Conservation (phyloP, 2,797 vertebrate species). For the Acipenser oxyrinchus region DNA sequence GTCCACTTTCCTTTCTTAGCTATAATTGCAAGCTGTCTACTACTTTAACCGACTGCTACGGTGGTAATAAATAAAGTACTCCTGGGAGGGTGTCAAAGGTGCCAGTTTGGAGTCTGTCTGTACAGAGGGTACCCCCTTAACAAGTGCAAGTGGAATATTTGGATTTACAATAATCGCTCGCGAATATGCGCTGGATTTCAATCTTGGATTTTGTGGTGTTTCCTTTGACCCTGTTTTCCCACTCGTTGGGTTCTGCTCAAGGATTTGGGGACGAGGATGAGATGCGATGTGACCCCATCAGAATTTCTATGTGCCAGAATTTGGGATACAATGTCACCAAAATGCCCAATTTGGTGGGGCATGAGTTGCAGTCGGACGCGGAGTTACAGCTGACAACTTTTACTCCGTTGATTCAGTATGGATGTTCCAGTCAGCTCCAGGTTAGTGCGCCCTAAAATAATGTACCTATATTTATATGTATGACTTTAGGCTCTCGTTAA, state of each 20-base stretch:
- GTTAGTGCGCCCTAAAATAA: constrained; percentile 47
- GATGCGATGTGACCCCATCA: constrained; percentile 89
- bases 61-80: too few species aligned
- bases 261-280: constrained; percentile 88
- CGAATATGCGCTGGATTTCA: constrained; percentile 25
- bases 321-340: constrained; percentile 96
- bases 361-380: constrained; percentile 91
- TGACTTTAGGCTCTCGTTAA: too few species aligned
- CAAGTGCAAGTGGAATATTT: constrained; percentile 3
- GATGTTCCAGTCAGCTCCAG: constrained; percentile 95
- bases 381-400: constrained; percentile 95
- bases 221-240: constrained; percentile 31
- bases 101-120: too few species aligned
- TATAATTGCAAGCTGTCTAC: too few species aligned
- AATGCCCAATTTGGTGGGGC: constrained; percentile 96
- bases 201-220: constrained; percentile 23
- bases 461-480: too few species aligned
- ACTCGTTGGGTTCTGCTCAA: constrained; percentile 33
- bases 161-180: constrained; percentile 2
- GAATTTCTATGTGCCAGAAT: constrained; percentile 96
- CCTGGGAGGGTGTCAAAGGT: too few species aligned
- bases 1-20: too few species aligned
- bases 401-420: constrained; percentile 95
- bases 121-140: background rate
- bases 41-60: too few species aligned